phyloP scores from a whole-genome alignment of 2,113 vertebrate genomes.

The Perccottus glenii region DNA sequence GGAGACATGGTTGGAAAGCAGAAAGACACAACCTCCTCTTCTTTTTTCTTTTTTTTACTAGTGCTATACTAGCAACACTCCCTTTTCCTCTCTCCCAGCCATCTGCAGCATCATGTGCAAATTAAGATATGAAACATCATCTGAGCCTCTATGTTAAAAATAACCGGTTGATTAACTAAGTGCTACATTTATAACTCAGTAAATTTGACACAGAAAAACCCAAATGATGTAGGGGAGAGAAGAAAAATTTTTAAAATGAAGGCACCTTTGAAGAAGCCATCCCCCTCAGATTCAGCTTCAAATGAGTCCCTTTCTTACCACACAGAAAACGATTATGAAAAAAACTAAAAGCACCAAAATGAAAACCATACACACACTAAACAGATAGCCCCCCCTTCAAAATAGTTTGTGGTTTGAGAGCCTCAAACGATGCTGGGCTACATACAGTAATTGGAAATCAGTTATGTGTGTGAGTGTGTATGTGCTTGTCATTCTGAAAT shows the following conservation, averaged over 20 bases:
- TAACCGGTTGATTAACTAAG: slow-evolving; percentile 24
- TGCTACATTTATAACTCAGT: slow-evolving; percentile 43
- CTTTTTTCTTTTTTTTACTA: slow-evolving; percentile 44
- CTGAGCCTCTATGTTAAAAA: slow-evolving; percentile 28
- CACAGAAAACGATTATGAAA: slow-evolving; percentile 26
- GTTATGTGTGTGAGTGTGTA: slow-evolving; percentile 36
- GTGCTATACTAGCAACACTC: slow-evolving; percentile 61
- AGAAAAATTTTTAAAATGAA: slow-evolving; percentile 82
- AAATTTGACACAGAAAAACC: slow-evolving; percentile 64
- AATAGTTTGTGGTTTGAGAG: slow-evolving; percentile 11
- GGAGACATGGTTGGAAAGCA: slow-evolving; percentile 75
- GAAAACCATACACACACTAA: slow-evolving; percentile 30
- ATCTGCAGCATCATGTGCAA: slow-evolving; percentile 58
- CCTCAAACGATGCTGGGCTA: slow-evolving; percentile 32
- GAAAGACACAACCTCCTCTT: slow-evolving; percentile 37
- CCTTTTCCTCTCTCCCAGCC: slow-evolving; percentile 36
- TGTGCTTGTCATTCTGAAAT: slow-evolving; percentile 53
- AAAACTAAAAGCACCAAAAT: slow-evolving; percentile 66
- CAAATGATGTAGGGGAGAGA: slow-evolving; percentile 69
- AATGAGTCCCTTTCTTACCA: slow-evolving; percentile 62
- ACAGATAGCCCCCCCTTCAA: slow-evolving; percentile 7
- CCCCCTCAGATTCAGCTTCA: slow-evolving; percentile 73
- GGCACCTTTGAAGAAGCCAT: slow-evolving; percentile 83
- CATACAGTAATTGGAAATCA: slow-evolving; percentile 39
- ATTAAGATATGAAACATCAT: slow-evolving; percentile 40